Evolutionary conservation across 2,113 vertebrate species (phyloP).

Genomic region (Sterna hirundo): DNA sequence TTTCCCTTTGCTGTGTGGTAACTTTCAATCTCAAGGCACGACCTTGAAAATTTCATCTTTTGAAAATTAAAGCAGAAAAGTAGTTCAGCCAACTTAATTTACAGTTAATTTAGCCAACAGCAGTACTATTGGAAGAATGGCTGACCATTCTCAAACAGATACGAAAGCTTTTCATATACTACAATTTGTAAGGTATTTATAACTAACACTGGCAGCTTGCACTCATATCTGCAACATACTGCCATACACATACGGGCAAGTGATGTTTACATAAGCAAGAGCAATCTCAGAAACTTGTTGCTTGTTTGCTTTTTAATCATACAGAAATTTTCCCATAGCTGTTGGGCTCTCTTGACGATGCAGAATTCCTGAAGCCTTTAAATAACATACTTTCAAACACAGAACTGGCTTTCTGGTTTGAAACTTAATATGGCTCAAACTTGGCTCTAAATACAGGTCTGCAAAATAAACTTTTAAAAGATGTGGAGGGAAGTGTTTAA

Average conservation of each 20-base stretch:
- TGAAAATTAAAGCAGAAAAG: background rate
- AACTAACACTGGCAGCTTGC: background rate
- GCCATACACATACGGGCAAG: background rate
- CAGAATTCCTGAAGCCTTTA: accelerated
- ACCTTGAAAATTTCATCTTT: background rate
- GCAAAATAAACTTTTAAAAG: background rate
- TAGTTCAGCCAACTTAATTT: background rate
- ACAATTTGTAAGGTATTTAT: background rate
- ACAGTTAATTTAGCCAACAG: background rate
- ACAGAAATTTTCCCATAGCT: background rate
- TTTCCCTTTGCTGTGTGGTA: background rate
- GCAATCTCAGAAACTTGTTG: background rate
- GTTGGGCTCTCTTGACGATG: background rate
- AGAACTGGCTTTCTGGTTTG: background rate
- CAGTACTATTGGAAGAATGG: background rate
- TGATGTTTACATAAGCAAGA: background rate
- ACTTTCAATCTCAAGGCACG: background rate
- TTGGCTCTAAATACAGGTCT: background rate
- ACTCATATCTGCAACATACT: background rate
- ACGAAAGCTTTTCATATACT: background rate
- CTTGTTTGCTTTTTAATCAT: background rate
- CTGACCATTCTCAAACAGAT: background rate
- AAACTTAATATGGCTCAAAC: background rate
- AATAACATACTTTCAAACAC: background rate
- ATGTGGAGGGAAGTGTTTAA: background rate